Evolutionary conservation across 2,888 invertebrate species (phyloP).

Genomic region (Thereva unica): DNA sequence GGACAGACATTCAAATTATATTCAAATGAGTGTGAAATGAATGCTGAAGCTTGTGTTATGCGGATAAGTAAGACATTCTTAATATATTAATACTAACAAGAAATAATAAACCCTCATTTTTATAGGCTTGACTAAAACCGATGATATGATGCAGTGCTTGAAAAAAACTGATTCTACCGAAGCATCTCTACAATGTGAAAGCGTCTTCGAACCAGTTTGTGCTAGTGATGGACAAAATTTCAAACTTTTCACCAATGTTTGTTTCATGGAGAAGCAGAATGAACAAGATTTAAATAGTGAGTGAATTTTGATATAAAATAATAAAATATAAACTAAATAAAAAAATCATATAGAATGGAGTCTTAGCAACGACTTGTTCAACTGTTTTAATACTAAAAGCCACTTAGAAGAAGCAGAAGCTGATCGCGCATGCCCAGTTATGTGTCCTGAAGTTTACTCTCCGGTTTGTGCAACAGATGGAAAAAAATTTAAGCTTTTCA

Average conservation of each 20-base stretch:
- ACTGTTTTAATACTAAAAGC: background rate
- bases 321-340: too few species aligned
- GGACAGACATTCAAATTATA: background rate
- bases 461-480: background rate
- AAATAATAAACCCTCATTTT: background rate
- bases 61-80: background rate
- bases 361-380: too few species aligned
- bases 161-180: too few species aligned
- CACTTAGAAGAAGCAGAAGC: background rate
- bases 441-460: background rate
- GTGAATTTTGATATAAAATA: too few species aligned
- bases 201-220: background rate
- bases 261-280: background rate
- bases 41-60: background rate
- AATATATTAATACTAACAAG: background rate
- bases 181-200: too few species aligned
- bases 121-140: too few species aligned
- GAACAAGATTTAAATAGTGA: too few species aligned
- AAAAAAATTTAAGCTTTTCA: background rate
- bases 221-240: background rate
- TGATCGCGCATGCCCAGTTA: background rate
- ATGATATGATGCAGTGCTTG: too few species aligned
- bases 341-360: too few species aligned
- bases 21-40: constrained; percentile 2
- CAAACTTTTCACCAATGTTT: background rate